Conservation (phyloP, 2,888 invertebrate genomes). For the Lottia gigantea region DNA sequence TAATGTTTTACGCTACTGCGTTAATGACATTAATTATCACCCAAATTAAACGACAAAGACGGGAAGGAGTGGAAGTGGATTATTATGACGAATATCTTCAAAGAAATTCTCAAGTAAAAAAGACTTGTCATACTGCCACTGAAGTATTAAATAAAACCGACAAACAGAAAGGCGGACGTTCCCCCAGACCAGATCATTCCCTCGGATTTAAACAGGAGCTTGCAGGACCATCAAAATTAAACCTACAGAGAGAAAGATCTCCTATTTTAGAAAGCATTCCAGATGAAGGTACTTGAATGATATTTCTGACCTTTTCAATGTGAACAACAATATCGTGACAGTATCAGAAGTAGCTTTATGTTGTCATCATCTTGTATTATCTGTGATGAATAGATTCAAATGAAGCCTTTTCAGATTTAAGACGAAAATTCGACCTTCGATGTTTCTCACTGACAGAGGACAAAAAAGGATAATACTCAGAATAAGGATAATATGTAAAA, state of each 20-base stretch:
- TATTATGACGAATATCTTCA: slow-evolving; percentile 62
- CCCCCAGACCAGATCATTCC: slow-evolving; percentile 12
- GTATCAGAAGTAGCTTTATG: too few species aligned
- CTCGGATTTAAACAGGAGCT: neutral
- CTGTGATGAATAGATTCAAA: too few species aligned
- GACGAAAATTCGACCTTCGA: too few species aligned
- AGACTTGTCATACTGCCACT: slow-evolving; percentile 42
- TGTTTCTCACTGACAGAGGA: too few species aligned
- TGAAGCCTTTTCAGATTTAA: too few species aligned
- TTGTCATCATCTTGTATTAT: too few species aligned
- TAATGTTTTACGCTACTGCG: slow-evolving; percentile 61
- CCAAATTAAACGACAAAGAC: slow-evolving; percentile 52
- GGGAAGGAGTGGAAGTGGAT: slow-evolving; percentile 53
- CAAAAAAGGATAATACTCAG: too few species aligned
- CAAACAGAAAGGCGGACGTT: slow-evolving; percentile 15
- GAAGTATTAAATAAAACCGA: slow-evolving; percentile 23
- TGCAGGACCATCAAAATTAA: neutral
- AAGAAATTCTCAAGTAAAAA: slow-evolving; percentile 49
- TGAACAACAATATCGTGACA: too few species aligned
- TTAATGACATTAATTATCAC: slow-evolving; percentile 59
- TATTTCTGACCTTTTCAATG: too few species aligned
- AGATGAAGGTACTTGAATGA: slow-evolving; percentile 17
- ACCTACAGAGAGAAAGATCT: slow-evolving; percentile 26
- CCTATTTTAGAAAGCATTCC: slow-evolving; percentile 39
- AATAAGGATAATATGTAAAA: too few species aligned